These are phyloP conservation scores for Pachliopta kotzebuea DNA, from an alignment of 2,888 invertebrate genomes.

Conservation along the genomic window DNA sequence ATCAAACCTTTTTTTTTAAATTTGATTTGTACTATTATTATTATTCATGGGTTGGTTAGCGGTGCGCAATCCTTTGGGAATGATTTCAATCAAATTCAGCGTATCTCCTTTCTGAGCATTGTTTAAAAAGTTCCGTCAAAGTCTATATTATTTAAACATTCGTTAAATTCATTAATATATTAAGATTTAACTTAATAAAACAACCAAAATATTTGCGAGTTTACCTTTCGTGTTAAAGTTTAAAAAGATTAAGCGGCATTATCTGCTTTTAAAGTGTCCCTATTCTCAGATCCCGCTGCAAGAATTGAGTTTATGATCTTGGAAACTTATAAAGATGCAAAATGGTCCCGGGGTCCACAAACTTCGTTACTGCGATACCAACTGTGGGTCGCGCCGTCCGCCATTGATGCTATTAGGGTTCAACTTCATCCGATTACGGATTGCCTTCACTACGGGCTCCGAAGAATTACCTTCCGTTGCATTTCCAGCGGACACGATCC, in stretches of 20 bases:
- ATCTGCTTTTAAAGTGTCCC: background rate
- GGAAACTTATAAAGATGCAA: slow-evolving; percentile 13
- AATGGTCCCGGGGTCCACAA: background rate
- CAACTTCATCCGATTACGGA: slow-evolving; percentile 14
- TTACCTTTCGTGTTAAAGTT: background rate
- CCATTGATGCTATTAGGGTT: slow-evolving; percentile 4
- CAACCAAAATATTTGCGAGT: background rate
- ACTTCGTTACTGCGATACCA: background rate
- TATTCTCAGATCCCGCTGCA: background rate
- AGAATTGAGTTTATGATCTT: slow-evolving; percentile 3
- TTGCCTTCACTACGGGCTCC: slow-evolving; percentile 4
- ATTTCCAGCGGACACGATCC: background rate
- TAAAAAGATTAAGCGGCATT: background rate
- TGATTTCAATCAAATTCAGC: too few relatives aligned
- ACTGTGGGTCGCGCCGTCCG: background rate
- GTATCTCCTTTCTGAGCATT: too few relatives aligned
- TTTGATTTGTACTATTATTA: too few relatives aligned
- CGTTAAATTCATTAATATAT: too few relatives aligned
- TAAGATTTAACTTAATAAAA: too few relatives aligned
- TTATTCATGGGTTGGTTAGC: too few relatives aligned
- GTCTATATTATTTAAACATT: too few relatives aligned
- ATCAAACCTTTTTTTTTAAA: too few relatives aligned
- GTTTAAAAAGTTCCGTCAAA: too few relatives aligned
- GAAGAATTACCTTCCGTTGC: slow-evolving; percentile 9
- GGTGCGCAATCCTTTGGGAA: too few relatives aligned